Evolutionary conservation across 2,113 vertebrate species (phyloP).

Genomic region (Megatriorchis doriae): DNA sequence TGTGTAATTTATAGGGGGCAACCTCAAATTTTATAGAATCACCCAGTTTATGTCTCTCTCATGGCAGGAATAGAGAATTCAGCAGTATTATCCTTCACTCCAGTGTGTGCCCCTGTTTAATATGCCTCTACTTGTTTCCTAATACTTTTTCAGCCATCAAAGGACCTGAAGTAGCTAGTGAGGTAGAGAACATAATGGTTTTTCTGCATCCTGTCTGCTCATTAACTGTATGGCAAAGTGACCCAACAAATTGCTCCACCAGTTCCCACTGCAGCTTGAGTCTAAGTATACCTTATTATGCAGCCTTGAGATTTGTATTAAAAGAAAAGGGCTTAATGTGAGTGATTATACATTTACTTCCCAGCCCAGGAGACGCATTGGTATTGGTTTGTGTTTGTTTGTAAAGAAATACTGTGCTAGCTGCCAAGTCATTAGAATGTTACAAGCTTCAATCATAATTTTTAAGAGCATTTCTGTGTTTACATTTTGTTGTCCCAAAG

Average conservation of each 20-base stretch:
- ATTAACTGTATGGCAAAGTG: background rate
- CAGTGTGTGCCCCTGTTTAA: background rate
- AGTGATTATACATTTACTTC: background rate
- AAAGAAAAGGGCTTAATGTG: background rate
- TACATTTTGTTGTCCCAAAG: background rate
- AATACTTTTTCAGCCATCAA: background rate
- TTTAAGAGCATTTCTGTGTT: slow-evolving; percentile 19
- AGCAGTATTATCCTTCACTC: background rate
- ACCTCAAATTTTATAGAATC: background rate
- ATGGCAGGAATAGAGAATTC: background rate
- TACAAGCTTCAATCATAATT: background rate
- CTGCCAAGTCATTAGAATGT: background rate
- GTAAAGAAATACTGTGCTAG: background rate
- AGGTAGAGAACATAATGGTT: background rate
- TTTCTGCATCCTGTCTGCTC: background rate
- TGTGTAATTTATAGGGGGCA: background rate
- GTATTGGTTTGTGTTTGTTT: background rate
- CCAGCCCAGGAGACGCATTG: background rate
- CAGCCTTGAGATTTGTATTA: background rate
- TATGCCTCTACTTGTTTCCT: background rate
- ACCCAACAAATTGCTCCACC: background rate
- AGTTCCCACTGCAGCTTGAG: background rate
- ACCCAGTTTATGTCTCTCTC: background rate
- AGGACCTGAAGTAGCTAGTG: background rate
- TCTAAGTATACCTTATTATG: background rate